phyloP scores from a whole-genome alignment of 1,140 invertebrate genomes.

The Aethina tumida region DNA sequence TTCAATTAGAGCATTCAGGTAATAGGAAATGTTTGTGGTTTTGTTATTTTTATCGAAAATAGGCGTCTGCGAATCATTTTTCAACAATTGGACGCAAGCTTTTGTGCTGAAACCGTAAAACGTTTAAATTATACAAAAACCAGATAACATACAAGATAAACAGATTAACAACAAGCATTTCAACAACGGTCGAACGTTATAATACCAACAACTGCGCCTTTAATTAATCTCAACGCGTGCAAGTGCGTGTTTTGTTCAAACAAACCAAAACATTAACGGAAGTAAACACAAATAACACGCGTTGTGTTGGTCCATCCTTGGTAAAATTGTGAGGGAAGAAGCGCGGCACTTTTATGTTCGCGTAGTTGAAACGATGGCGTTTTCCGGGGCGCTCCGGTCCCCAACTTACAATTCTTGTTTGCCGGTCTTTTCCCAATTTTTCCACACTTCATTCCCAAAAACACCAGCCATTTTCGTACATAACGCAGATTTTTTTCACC shows the following conservation, averaged over 20 bases:
- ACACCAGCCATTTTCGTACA: conserved; percentile 16
- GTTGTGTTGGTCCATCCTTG: background rate
- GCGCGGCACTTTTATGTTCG: no score
- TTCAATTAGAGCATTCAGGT: conserved; percentile 52
- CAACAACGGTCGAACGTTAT: background rate
- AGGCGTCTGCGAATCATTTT: conserved; percentile 44
- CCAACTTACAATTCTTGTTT: conserved; percentile 58
- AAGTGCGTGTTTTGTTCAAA: background rate
- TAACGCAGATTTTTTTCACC: no score
- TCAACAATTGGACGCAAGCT: conserved; percentile 40
- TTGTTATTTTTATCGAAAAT: conserved; percentile 43
- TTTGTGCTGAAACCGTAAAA: conserved; percentile 48
- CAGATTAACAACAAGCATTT: background rate
- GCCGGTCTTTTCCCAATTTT: conserved; percentile 55
- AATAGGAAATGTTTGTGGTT: conserved; percentile 41
- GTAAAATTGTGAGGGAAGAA: no score
- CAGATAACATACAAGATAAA: conserved; percentile 5
- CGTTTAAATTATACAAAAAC: conserved; percentile 7
- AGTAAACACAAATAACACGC: background rate
- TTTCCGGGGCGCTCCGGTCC: no score
- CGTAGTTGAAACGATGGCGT: no score
- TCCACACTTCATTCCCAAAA: conserved; percentile 43
- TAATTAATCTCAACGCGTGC: background rate
- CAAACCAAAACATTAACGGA: background rate
- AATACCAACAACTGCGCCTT: background rate